phyloP scores from a whole-genome alignment of 2,113 vertebrate genomes.

The Ardeotis arabs region DNA sequence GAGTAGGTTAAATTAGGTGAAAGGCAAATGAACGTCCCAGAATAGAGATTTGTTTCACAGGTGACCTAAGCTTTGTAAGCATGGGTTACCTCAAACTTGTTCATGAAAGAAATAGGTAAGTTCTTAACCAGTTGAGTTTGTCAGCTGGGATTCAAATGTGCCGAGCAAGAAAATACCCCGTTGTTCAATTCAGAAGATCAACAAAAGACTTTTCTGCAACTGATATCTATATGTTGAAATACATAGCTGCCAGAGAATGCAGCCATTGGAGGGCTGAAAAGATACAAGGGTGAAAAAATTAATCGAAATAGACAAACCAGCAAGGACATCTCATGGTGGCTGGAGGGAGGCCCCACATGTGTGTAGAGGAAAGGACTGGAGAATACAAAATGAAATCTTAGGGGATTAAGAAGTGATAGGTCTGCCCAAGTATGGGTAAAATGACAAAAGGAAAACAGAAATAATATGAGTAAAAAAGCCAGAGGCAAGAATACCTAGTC shows the following conservation, averaged over 20 bases:
- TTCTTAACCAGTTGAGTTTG: not conserved
- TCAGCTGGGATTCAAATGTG: not conserved
- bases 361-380: not conserved
- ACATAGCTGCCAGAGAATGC: not conserved
- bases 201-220: not conserved
- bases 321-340: fast-evolving
- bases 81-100: not conserved
- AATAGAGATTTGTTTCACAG: not conserved
- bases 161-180: not conserved
- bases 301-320: fast-evolving
- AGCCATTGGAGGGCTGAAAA: not conserved
- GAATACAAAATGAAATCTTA: not conserved
- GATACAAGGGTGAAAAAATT: not conserved
- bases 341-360: fast-evolving
- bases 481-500: not conserved
- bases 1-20: not conserved
- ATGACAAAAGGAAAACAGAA: not conserved
- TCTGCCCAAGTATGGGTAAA: fast-evolving
- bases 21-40: not conserved
- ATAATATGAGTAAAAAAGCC: not conserved
- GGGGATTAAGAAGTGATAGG: not conserved
- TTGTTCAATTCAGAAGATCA: not conserved
- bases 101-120: not conserved
- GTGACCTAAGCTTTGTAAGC: not conserved
- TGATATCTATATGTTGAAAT: fast-evolving